phyloP scores from a whole-genome alignment of 2,113 vertebrate species.

The Eonycteris spelaea region DNA sequence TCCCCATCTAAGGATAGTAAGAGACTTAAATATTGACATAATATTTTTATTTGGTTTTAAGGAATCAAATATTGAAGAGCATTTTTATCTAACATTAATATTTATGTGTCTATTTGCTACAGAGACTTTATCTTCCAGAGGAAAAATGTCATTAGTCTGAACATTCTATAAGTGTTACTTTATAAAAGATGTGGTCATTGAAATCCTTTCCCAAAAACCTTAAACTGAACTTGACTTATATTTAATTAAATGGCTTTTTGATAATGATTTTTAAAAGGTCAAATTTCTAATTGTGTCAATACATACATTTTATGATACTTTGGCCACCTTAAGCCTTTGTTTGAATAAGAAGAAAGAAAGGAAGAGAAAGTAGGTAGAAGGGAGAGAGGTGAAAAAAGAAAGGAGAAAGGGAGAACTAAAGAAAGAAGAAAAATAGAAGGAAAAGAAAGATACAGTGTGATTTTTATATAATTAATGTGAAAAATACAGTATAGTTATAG shows the following conservation, averaged over 20 bases:
- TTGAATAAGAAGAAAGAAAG: background rate
- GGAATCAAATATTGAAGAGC: slow-evolving; percentile 6
- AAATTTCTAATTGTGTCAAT: background rate
- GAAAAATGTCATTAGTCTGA: background rate
- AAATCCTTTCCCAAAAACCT: background rate
- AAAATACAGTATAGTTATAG: background rate
- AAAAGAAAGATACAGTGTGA: background rate
- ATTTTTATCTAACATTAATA: background rate
- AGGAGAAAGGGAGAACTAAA: too few relatives aligned
- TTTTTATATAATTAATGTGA: background rate
- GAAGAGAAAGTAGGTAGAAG: background rate
- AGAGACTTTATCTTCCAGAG: background rate
- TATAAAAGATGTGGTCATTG: background rate
- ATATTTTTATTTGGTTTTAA: slow-evolving; percentile 26
- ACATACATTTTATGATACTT: background rate
- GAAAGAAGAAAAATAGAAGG: background rate
- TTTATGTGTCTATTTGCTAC: background rate
- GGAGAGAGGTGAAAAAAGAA: background rate
- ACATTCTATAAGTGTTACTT: background rate
- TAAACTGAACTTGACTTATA: background rate
- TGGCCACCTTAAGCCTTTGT: background rate
- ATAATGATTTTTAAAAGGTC: background rate
- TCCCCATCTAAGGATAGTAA: background rate
- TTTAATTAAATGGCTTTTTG: background rate
- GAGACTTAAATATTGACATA: background rate